A percentile compares a stretch with the other conserved stretches of the same genome.
Evolutionary conservation across 2,113 vertebrate genomes (phyloP).

Genomic region (Ahaetulla prasina): DNA sequence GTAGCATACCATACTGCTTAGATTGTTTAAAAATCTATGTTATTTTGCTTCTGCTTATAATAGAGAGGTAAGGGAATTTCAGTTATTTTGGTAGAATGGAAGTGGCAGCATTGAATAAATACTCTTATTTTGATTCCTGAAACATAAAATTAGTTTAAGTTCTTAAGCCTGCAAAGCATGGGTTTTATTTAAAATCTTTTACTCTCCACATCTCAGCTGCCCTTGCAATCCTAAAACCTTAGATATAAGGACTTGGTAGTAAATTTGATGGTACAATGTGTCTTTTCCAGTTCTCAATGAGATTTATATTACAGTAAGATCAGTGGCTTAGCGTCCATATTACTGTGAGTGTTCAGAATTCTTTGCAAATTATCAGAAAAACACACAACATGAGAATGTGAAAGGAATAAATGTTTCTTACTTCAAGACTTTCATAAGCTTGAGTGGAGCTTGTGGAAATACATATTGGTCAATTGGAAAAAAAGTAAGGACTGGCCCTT

Average conservation of each 20-base stretch:
- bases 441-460: neutral
- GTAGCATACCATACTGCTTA: neutral
- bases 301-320: neutral
- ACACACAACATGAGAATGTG: neutral
- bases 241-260: neutral
- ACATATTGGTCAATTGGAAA: neutral
- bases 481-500: neutral
- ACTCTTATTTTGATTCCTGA: neutral
- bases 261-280: neutral
- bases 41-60: no score
- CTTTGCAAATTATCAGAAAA: neutral
- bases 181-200: neutral
- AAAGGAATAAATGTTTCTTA: neutral
- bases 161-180: neutral
- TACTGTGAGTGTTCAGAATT: neutral
- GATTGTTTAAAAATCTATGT: neutral
- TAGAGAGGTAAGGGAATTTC: neutral
- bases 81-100: neutral
- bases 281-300: neutral
- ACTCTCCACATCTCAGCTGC: neutral
- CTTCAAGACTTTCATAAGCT: neutral
- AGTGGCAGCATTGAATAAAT: neutral
- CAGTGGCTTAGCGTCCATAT: neutral
- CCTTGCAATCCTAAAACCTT: neutral
- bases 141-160: neutral